Evolutionary conservation across 2,797 vertebrate genomes (phyloP), one percentile per base, ranked within the genome.

Genomic region (Melanotaenia pygmaea): DNA sequence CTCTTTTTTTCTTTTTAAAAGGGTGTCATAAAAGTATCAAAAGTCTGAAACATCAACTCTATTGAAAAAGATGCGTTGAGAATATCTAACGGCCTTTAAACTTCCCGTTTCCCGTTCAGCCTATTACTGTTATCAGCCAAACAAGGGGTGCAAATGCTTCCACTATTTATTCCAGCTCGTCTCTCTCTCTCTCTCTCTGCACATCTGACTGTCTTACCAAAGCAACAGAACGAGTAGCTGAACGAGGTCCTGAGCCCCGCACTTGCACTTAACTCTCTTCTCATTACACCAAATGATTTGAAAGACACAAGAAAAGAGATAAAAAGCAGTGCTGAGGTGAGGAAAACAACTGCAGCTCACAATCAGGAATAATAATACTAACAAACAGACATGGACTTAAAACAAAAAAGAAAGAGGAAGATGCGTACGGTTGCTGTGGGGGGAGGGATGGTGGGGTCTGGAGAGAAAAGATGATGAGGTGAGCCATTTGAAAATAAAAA

Each of bases 251-350:
- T 64, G 73, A 90, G 75, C 76, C 80, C 59, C 76, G 73, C 80
- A 73, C 84, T 84, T 86, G 77, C 82, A 89, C 87, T 90, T 86
- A 77, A 83, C 87, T 86, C 83, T 83, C 75, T 79, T 84, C 81
- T 91, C 79, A 90, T 87, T 93, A 91, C 74, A 85, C 67, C 89
- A 74, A 93, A 88, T 79, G 87, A 87, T 84, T 87, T 72, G 80
- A 88, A 84, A 74, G 74, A 70, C 81, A 77, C 81, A 89, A 90
- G 79, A 85, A 87, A 83, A 76, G 79, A 85, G 66, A 59, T 51
- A 66, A 77, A 86, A 85, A 53, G 72, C 77, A 78, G 72, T 64
- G 77, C 77, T 65, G 80, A 88, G 74, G 59, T 45, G 58, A 64
- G 59, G 61, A 86, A 89, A 89, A 86, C 76, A 89, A 83, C 70